Base-by-base conservation (phyloP, 2,797 vertebrate species). In the Leptoclinus maculatus region DNA sequence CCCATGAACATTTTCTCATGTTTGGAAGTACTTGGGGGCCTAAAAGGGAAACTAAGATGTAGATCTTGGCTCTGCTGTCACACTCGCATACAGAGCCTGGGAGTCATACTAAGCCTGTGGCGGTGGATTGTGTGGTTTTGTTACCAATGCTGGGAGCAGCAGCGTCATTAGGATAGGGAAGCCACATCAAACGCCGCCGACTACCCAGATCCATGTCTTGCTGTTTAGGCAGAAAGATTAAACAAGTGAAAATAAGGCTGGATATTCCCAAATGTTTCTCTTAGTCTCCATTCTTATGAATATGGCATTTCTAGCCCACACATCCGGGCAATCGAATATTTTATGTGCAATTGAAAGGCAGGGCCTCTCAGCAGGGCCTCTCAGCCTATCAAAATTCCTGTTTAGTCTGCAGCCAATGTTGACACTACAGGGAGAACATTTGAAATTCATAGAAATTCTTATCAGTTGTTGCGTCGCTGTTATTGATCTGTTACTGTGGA, bases 361-460 rank as follows among this genome's bases (percentile, higher is more conserved):
- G 57, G 74, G 67, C 67, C 66, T 76, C 53, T 5, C 72, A 41
- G 76, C 29, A 8, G 57, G 74, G 67, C 67, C 66, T 76, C 53
- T 5, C 72, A 41, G 76, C 78, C 47, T 83, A 86, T 93, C 87
- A 84, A 85, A 91, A 92, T 93, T 93, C 88, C 71, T 72, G 73
- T 87, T 82, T 79, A 79, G 72, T 89, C 71, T 82, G 78, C 83
- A 80, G 86, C 90, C 87, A 88, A 79, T 74, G 62, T 68, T 29
- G 53, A 39, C 88, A 86, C 85, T 80, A 74, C 87, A 32, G 87
- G 83, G 85, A 87, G 79, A 83, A 83, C 76, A 86, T 93, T 93
- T 90, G 76, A 93, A 93, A 94, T 94, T 91, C 89, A 93, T 94
- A 90, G 88, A 90, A 93, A 94, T 91, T 82, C 86, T 92, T 92